A percentile compares a stretch with the other conserved stretches of the same genome.
phyloP scores from a whole-genome alignment of 2,113 vertebrate genomes.

The Hydrochoerus hydrochaeris region DNA sequence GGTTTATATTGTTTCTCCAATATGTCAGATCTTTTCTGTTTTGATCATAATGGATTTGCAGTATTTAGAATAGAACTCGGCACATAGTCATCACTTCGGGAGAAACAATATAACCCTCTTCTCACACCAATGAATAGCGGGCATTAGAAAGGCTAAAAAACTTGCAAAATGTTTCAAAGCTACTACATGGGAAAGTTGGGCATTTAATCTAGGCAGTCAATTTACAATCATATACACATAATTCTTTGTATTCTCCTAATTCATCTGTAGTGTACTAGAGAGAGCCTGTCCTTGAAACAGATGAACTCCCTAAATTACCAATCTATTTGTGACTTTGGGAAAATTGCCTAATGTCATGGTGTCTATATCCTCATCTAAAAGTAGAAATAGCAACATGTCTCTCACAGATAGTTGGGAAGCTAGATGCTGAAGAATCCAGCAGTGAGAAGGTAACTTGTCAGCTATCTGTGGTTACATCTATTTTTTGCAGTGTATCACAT shows the following conservation, averaged over 20 bases:
- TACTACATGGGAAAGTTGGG: background rate
- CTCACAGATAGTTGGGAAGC: background rate
- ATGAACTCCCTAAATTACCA: background rate
- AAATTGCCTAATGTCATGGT: background rate
- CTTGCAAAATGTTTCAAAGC: background rate
- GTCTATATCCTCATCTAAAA: background rate
- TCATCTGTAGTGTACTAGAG: background rate
- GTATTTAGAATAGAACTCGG: background rate
- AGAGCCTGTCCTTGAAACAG: background rate
- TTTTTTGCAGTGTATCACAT: background rate
- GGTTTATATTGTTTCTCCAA: background rate
- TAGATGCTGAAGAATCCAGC: background rate
- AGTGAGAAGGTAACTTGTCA: background rate
- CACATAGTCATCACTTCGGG: background rate
- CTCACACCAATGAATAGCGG: background rate
- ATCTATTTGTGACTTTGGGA: slow-evolving; percentile 7
- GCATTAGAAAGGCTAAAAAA: background rate
- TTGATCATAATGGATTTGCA: background rate
- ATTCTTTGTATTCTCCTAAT: background rate
- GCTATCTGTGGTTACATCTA: background rate
- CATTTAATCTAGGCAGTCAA: background rate
- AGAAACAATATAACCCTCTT: background rate
- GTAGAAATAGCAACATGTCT: background rate
- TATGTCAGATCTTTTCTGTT: background rate
- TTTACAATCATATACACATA: background rate